phyloP scores from a whole-genome alignment of 1,140 invertebrate genomes.

The Apis dorsata region DNA sequence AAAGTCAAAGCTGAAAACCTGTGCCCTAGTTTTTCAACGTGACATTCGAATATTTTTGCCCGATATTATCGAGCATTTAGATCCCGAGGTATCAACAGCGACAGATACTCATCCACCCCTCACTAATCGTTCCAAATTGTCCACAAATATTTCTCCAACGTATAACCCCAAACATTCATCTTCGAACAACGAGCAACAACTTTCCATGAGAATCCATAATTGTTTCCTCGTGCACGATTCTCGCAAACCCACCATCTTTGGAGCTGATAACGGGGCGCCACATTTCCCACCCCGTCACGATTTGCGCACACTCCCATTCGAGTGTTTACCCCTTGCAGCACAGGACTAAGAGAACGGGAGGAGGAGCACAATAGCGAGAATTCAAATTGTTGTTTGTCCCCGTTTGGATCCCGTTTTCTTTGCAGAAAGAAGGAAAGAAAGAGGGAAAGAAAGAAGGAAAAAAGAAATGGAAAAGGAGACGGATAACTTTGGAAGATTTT shows the following conservation, averaged over 20 bases:
- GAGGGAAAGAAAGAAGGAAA: too few relatives aligned
- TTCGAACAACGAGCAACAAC: too few relatives aligned
- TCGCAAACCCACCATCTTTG: constrained; percentile 35
- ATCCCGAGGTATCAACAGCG: not conserved
- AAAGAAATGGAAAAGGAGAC: too few relatives aligned
- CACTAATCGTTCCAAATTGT: not conserved
- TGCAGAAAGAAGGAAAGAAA: too few relatives aligned
- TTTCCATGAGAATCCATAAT: not conserved
- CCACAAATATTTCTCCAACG: not conserved
- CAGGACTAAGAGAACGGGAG: not conserved
- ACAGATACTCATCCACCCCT: not conserved
- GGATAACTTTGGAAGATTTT: too few relatives aligned
- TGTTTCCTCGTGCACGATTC: constrained; percentile 1
- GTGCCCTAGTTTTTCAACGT: not conserved
- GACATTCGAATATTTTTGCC: not conserved
- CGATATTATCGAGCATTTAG: not conserved
- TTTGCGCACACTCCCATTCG: constrained; percentile 38
- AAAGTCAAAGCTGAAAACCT: not conserved
- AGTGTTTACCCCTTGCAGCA: constrained; percentile 37
- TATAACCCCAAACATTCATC: not conserved
- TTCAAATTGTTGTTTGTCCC: not conserved
- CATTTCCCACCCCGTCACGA: constrained; percentile 30
- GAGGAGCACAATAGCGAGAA: not conserved
- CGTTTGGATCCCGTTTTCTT: not conserved
- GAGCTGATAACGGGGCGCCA: constrained; percentile 24